These are phyloP conservation scores for Bergia puertoricense DNA, from an alignment of 92 coral and sea anemone species.

Conservation along the genomic window DNA sequence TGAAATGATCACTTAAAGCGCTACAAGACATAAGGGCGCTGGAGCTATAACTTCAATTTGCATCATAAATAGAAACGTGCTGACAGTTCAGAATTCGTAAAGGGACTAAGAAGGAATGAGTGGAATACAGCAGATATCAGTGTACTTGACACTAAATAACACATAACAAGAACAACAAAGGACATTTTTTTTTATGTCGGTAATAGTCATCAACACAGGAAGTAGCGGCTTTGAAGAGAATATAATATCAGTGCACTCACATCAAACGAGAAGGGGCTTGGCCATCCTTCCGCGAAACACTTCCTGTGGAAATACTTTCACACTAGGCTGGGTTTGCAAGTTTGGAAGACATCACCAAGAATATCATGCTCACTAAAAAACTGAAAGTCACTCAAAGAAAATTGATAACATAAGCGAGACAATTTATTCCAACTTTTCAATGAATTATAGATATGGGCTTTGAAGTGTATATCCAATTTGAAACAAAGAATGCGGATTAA, in stretches of 20 bases:
- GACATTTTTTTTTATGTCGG: background rate
- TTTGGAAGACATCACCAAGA: no score
- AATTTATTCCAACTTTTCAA: no score
- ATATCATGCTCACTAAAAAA: no score
- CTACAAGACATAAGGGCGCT: background rate
- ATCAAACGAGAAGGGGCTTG: slow-evolving; percentile 16
- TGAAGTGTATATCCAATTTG: no score
- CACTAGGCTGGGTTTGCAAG: no score
- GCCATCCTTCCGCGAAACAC: slow-evolving; percentile 26
- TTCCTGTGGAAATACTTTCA: background rate
- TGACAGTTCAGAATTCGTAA: background rate
- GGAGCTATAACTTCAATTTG: background rate
- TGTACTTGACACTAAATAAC: background rate
- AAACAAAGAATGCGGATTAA: no score
- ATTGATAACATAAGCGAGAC: no score
- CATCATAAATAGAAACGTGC: background rate
- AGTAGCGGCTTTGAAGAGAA: background rate
- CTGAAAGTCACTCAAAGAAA: no score
- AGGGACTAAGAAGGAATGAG: no score
- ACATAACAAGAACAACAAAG: background rate
- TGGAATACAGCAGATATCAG: background rate
- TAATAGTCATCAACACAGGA: background rate
- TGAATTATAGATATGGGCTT: no score
- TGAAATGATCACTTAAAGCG: background rate
- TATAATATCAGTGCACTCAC: background rate